Evolutionary conservation across 2,113 vertebrate species (phyloP).

Genomic region (Pteronura brasiliensis): DNA sequence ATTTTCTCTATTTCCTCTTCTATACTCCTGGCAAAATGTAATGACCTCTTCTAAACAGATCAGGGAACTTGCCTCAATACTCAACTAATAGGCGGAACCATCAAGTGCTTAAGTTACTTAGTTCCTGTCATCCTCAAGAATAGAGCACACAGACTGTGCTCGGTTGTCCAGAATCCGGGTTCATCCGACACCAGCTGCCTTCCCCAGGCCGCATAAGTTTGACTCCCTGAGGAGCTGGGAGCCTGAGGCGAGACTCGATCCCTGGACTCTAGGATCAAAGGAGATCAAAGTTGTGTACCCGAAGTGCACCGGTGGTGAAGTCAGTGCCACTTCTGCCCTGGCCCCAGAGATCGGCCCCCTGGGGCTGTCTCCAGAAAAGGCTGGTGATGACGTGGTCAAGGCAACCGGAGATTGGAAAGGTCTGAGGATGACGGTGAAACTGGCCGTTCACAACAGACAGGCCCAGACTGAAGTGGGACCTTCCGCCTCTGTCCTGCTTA

Average conservation of each 20-base stretch:
- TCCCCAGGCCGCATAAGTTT: not conserved
- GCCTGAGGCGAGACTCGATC: too few species aligned
- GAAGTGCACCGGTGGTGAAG: not conserved
- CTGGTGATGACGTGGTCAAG: not conserved
- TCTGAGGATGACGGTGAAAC: not conserved
- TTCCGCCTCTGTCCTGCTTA: not conserved
- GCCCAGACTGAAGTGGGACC: not conserved
- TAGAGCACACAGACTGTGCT: not conserved
- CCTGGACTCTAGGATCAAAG: too few species aligned
- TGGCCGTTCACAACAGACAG: not conserved
- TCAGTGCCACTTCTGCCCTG: not conserved
- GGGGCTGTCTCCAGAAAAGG: not conserved
- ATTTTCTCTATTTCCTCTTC: not conserved
- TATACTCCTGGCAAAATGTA: not conserved
- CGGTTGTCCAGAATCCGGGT: not conserved
- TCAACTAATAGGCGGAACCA: not conserved
- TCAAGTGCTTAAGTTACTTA: not conserved
- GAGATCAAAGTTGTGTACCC: not conserved
- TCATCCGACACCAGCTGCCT: not conserved
- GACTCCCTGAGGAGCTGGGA: too few species aligned
- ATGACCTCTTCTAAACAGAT: not conserved
- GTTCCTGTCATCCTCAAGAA: not conserved
- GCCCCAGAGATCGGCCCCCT: not conserved
- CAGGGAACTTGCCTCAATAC: not conserved
- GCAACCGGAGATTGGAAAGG: not conserved